These are phyloP conservation scores for Prunella himalayana DNA, from an alignment of 2,113 vertebrate genomes.

Conservation along the genomic window DNA sequence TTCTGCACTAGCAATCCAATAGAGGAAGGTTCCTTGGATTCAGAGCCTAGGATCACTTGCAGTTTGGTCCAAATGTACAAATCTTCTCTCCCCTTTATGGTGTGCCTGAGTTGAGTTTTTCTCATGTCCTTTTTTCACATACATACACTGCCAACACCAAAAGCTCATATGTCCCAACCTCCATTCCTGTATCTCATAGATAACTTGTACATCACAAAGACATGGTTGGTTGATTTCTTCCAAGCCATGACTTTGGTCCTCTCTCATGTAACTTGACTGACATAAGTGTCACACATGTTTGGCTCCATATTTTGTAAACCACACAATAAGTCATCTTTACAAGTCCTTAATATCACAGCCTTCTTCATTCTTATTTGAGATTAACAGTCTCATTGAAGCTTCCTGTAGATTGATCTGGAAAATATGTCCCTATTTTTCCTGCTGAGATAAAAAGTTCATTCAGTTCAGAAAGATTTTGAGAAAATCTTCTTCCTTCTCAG, in stretches of 20 bases:
- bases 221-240: background rate
- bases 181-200: background rate
- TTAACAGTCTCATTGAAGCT: background rate
- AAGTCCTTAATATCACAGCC: background rate
- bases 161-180: background rate
- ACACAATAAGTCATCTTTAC: background rate
- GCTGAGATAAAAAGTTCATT: background rate
- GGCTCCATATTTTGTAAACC: background rate
- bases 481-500: conserved; percentile 17
- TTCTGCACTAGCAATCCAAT: background rate
- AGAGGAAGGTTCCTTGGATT: background rate
- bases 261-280: background rate
- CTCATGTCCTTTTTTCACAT: background rate
- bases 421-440: background rate
- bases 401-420: background rate
- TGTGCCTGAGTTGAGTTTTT: background rate
- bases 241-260: background rate
- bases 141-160: background rate
- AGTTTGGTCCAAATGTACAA: background rate
- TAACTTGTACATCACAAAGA: background rate
- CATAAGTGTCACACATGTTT: background rate
- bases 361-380: background rate
- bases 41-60: background rate
- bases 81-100: background rate
- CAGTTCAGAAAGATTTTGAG: background rate